Evolutionary conservation across 2,797 vertebrate genomes (phyloP).

Genomic region (Sus cebifrons): DNA sequence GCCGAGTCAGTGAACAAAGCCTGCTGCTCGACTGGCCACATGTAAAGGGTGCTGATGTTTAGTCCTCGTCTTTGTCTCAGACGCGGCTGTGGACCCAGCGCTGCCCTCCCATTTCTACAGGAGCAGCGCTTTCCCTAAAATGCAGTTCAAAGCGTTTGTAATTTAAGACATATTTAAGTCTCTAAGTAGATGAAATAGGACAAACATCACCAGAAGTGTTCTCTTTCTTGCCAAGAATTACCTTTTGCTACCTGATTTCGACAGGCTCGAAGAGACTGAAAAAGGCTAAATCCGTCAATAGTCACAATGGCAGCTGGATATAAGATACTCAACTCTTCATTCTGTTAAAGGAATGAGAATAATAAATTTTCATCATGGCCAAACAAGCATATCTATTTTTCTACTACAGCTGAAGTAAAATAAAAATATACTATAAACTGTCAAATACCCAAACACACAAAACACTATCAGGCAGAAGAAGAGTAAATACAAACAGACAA

Average conservation of each 20-base stretch:
- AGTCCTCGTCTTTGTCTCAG: neutral
- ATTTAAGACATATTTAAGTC: neutral
- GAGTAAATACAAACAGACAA: constrained; percentile 61
- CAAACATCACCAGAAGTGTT: neutral
- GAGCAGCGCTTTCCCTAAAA: neutral
- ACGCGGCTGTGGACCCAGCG: neutral
- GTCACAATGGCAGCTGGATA: constrained; percentile 98
- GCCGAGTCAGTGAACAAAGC: neutral
- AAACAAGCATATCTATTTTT: neutral
- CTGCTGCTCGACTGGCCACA: neutral
- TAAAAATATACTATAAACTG: constrained; percentile 3
- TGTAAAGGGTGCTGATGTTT: rapidly evolving
- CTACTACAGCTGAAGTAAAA: neutral
- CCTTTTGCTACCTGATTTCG: constrained; percentile 99
- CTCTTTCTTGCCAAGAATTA: constrained; percentile 84
- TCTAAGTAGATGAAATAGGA: neutral
- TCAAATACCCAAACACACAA: constrained; percentile 52
- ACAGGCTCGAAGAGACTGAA: constrained; percentile 98
- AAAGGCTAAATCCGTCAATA: constrained; percentile 99
- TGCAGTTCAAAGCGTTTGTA: neutral
- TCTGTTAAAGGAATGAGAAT: constrained; percentile 90
- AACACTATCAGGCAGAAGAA: neutral
- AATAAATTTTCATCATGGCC: neutral
- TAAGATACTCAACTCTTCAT: constrained; percentile 98
- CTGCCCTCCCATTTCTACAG: neutral